A percentile compares a stretch with the other conserved stretches of the same genome.
Conservation (phyloP, 2,888 invertebrate species). For the Stenurella melanura region DNA sequence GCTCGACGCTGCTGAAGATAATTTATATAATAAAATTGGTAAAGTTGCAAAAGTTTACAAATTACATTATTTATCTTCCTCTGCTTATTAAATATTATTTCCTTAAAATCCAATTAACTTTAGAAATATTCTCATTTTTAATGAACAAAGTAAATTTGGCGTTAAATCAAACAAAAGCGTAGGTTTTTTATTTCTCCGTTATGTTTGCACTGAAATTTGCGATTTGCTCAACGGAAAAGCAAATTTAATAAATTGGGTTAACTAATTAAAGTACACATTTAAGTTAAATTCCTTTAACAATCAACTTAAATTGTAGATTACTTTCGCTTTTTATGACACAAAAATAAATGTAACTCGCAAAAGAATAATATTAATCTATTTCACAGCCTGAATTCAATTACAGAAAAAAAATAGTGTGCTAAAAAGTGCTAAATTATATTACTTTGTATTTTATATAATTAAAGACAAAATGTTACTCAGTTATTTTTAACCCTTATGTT, state of each 20-base stretch:
- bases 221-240: not conserved
- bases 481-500: too few relatives aligned
- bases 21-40: conserved; percentile 43
- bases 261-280: not conserved
- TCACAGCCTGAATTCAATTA: too few relatives aligned
- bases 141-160: conserved; percentile 22
- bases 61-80: conserved; percentile 39
- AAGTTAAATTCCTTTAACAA: not conserved
- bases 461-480: too few relatives aligned
- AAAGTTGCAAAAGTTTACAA: conserved; percentile 40
- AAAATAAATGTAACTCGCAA: not conserved
- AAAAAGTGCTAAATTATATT: too few relatives aligned
- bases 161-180: conserved; percentile 2
- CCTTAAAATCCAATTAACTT: conserved; percentile 38
- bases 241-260: conserved; percentile 1
- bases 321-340: not conserved
- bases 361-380: too few relatives aligned
- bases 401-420: too few relatives aligned
- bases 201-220: not conserved
- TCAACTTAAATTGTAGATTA: conserved; percentile 5
- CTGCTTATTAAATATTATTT: conserved; percentile 33
- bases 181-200: not conserved
- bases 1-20: conserved; percentile 8
- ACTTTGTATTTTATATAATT: too few relatives aligned
- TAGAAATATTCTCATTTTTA: conserved; percentile 28